Evolutionary conservation across 2,888 invertebrate species (phyloP).

Genomic region (Cataglyphis cursor): DNA sequence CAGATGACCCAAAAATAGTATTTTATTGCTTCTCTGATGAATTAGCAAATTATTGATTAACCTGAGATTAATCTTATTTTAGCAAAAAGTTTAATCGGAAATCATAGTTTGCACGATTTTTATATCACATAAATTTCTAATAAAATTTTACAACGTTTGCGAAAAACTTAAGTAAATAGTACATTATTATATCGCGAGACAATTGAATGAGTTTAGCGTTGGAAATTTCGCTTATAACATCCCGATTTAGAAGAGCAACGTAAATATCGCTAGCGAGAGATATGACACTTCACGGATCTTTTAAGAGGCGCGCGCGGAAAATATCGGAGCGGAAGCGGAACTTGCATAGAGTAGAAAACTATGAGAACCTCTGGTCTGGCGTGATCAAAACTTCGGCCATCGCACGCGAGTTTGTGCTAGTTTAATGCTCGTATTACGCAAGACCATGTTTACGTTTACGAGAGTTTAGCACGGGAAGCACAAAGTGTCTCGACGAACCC

Average conservation of each 20-base stretch:
- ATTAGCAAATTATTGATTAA: background rate
- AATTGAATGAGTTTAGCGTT: background rate
- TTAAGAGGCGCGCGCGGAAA: conserved; percentile 5
- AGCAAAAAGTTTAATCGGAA: background rate
- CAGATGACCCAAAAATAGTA: background rate
- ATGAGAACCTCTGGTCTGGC: conserved; percentile 48
- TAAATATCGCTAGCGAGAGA: conserved; percentile 1
- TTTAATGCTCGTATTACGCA: conserved; percentile 59
- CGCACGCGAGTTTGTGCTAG: conserved; percentile 53
- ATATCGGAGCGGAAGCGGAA: conserved; percentile 10
- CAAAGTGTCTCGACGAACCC: conserved; percentile 44
- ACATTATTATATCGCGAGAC: background rate
- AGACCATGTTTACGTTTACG: conserved; percentile 59
- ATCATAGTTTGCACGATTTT: background rate
- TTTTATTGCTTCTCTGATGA: background rate
- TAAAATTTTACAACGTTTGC: background rate
- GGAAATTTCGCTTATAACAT: background rate
- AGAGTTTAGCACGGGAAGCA: conserved; percentile 44
- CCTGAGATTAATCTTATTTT: background rate
- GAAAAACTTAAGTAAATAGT: background rate
- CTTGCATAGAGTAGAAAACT: conserved; percentile 36
- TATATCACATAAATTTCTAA: background rate
- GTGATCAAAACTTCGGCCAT: conserved; percentile 57
- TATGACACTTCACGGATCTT: background rate
- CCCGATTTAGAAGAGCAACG: conserved; percentile 11